Conservation (phyloP, 2,888 invertebrate genomes). For the Phaonia tiefii region DNA sequence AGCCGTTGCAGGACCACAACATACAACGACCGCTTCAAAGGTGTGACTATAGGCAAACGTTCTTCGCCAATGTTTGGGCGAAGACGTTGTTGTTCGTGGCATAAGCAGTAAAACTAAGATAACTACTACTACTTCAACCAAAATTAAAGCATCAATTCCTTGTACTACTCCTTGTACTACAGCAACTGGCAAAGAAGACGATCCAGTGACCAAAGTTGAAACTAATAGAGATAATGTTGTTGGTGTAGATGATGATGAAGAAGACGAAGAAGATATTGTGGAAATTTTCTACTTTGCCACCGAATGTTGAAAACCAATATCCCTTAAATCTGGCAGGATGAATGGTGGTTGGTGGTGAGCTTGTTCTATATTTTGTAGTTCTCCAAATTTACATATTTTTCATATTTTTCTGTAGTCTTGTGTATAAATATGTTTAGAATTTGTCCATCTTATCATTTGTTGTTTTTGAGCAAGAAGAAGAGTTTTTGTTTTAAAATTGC, state of each 20-base stretch:
- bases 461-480: too few relatives aligned
- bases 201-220: neutral
- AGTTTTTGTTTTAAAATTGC: too few relatives aligned
- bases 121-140: slow-evolving; percentile 53
- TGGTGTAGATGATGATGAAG: slow-evolving; percentile 7
- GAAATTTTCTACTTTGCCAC: slow-evolving; percentile 77
- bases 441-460: too few relatives aligned
- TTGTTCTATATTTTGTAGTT: slow-evolving; percentile 28
- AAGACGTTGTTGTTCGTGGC: slow-evolving; percentile 72
- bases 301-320: slow-evolving; percentile 71
- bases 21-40: slow-evolving; percentile 79
- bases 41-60: slow-evolving; percentile 80
- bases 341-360: slow-evolving; percentile 3
- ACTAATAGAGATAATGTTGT: neutral
- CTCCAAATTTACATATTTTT: neutral
- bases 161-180: neutral
- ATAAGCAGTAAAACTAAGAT: slow-evolving; percentile 70
- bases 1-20: slow-evolving; percentile 74
- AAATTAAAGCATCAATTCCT: slow-evolving; percentile 29
- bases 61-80: slow-evolving; percentile 72
- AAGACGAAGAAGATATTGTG: slow-evolving; percentile 67
- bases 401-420: neutral
- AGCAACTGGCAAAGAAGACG: slow-evolving; percentile 8
- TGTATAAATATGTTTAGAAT: slow-evolving; percentile 30
- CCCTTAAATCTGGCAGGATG: slow-evolving; percentile 14